phyloP scores from a whole-genome alignment of 2,797 vertebrate species.

The Ambastaia sidthimunki region DNA sequence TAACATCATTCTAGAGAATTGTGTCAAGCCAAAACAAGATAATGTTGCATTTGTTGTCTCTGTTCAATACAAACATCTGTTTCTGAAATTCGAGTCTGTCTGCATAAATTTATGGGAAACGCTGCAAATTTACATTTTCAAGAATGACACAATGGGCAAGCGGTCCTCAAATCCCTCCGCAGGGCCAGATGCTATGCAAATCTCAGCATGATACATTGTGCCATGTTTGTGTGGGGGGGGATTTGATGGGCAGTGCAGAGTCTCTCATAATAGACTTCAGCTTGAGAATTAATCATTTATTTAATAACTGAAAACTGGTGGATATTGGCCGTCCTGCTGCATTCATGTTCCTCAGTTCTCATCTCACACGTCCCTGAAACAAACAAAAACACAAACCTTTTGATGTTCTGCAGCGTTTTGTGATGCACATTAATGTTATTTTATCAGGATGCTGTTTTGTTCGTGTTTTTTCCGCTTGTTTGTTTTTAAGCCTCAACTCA shows the following conservation, averaged over 20 bases:
- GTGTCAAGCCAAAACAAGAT: background rate
- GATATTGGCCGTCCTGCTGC: conserved; percentile 17
- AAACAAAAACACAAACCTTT: conserved; percentile 40
- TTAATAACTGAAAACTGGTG: conserved; percentile 33
- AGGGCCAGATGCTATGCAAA: conserved; percentile 49
- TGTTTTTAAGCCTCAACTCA: background rate
- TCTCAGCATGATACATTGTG: conserved; percentile 27
- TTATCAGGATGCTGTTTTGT: background rate
- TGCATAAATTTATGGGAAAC: conserved; percentile 67
- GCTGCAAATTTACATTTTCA: conserved; percentile 65
- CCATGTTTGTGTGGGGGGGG: background rate
- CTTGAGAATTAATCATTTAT: conserved; percentile 34
- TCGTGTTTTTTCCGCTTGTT: background rate
- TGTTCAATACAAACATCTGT: conserved; percentile 51
- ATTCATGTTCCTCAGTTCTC: conserved; percentile 1
- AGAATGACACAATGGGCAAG: conserved; percentile 58
- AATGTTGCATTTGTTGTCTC: conserved; percentile 15
- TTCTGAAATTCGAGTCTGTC: conserved; percentile 45
- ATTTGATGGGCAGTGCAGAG: conserved; percentile 26
- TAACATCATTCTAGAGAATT: background rate
- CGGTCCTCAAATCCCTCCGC: conserved; percentile 48
- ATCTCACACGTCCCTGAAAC: background rate
- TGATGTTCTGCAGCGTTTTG: conserved; percentile 6
- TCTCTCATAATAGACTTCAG: conserved; percentile 14
- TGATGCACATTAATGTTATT: conserved; percentile 14